Evolutionary conservation across 2,113 vertebrate species (phyloP).

Genomic region (human): DNA sequence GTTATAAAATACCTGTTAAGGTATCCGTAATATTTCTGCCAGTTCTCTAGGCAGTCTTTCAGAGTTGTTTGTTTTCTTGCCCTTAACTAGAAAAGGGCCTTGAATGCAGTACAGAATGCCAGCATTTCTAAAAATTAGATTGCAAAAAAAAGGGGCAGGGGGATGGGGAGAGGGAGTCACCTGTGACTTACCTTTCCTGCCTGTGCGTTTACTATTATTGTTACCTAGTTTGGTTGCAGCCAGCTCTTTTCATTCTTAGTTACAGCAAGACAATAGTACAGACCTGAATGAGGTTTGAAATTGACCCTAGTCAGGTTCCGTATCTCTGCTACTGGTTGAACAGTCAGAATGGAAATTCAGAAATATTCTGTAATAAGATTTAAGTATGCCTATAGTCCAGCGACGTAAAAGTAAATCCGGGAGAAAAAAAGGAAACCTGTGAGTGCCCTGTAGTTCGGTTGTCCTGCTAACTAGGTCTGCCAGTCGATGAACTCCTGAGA

Average conservation of each 20-base stretch:
- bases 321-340: neutral
- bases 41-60: neutral
- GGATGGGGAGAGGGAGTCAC: neutral
- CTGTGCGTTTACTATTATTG: neutral
- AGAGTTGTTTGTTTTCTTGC: neutral
- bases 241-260: slow-evolving; percentile 25
- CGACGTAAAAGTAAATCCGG: neutral
- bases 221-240: neutral
- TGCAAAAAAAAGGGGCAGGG: neutral
- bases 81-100: slow-evolving; percentile 23
- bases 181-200: neutral
- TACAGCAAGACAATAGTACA: neutral
- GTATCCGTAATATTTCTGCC: slow-evolving; percentile 13
- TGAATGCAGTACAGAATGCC: neutral
- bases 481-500: slow-evolving; percentile 75
- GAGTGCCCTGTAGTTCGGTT: slow-evolving; percentile 62
- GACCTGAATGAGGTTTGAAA: slow-evolving; percentile 17
- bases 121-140: slow-evolving; percentile 9
- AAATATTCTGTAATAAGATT: slow-evolving; percentile 63
- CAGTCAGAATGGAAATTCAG: neutral
- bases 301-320: neutral
- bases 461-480: slow-evolving; percentile 74
- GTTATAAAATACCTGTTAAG: slow-evolving; percentile 2
- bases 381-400: slow-evolving; percentile 10
- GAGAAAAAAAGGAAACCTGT: slow-evolving; percentile 8